These are phyloP conservation scores for Jacana jacana DNA, from an alignment of 2,113 vertebrate species.

Conservation along the genomic window DNA sequence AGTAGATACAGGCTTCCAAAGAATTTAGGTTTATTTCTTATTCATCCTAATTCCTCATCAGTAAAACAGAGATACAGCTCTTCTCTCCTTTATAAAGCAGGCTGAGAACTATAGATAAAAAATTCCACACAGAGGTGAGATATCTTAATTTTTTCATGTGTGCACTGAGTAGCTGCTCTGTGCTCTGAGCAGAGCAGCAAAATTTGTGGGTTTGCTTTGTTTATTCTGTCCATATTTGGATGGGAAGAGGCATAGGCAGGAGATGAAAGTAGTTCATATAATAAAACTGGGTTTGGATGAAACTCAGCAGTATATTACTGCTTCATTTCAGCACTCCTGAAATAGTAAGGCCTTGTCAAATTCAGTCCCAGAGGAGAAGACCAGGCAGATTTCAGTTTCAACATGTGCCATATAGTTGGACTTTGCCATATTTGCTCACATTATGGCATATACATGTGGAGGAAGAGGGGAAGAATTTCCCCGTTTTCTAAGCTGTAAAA, in stretches of 20 bases:
- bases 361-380: conserved; percentile 1
- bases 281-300: conserved; percentile 46
- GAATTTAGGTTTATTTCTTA: neutral
- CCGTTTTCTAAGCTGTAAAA: conserved; percentile 31
- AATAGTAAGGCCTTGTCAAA: conserved; percentile 56
- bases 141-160: neutral
- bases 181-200: neutral
- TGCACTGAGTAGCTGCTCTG: neutral
- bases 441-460: neutral
- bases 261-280: conserved; percentile 39
- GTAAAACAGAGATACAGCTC: neutral
- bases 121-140: neutral
- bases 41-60: neutral
- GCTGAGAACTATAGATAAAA: neutral
- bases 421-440: conserved; percentile 50
- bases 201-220: conserved; percentile 28
- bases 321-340: conserved; percentile 32
- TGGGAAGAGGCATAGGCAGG: conserved; percentile 24
- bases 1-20: neutral
- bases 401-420: conserved; percentile 16
- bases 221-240: conserved; percentile 52
- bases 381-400: conserved; percentile 8
- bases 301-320: conserved; percentile 15
- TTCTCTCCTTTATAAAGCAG: neutral
- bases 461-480: conserved; percentile 10